Base-by-base conservation (phyloP, 2,888 invertebrate genomes). In the Ormyrus labotus region DNA sequence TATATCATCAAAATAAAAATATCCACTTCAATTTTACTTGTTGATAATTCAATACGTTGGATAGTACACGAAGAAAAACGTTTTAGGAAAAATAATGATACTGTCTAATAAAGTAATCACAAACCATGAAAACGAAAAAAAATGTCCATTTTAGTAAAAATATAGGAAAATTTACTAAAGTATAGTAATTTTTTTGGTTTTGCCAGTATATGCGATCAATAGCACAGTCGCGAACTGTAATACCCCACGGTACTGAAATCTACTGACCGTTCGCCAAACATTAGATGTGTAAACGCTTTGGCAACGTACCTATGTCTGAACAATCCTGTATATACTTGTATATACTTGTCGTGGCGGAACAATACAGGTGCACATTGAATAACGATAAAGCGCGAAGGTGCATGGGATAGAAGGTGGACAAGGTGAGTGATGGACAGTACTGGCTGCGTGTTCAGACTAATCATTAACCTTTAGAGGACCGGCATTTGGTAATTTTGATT, bases 381-480 rank as follows among this genome's bases (percentile, higher is more conserved):
- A 78, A 81, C 81, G 82, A 86, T 84, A 86, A 85, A 85, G 86
- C 84, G 85, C 85, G 84, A 85, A 85, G 86, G 87, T 85, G 85
- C 87, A 86, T 85, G 34, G 34, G 4, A 86, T 84, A 84, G 85
- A 91, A 90, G 91, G 91, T 89, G 91, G 90, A 85, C 88, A 75
- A 75, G 80, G 90, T 89, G 91, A 90, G 90, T 91, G 90, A 90
- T 91, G 91, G 92, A 92, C 90, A 89, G 89, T 90, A 91, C 90
- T 89, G 90, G 90, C 90, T 90, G 91, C 89, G 89, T 92, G 89
- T 92, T 91, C 91, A 92, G 92, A 88, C 92, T 92, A 91, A 92
- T 34, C 34, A 4, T 34, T 34, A 13, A 13, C 13, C 13, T 13
- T 13, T 13, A 13, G 13, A 13, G 13, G 13, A 13, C 13, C 13